Conservation (phyloP, 2,113 vertebrate genomes). For the Sus scrofa region DNA sequence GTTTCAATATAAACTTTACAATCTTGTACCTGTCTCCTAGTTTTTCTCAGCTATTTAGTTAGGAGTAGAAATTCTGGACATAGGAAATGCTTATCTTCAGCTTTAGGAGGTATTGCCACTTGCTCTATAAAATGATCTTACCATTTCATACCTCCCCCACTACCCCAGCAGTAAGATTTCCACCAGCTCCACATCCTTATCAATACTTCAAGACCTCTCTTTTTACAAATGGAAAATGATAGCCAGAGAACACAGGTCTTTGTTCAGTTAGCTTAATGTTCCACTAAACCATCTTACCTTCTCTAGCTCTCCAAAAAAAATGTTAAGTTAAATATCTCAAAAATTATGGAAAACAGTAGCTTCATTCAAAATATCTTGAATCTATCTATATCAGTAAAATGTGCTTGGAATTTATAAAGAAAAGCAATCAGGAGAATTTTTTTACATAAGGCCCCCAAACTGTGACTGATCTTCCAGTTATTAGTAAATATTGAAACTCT, state of each 20-base stretch:
- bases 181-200: not conserved
- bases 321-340: not conserved
- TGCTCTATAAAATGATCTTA: not conserved
- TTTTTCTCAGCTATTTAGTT: not conserved
- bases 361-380: slow-evolving; percentile 13
- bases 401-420: not conserved
- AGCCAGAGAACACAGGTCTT: not conserved
- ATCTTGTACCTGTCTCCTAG: not conserved
- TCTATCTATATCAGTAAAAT: not conserved
- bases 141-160: not conserved
- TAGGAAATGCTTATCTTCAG: not conserved
- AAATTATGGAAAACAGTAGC: not conserved
- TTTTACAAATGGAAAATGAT: not conserved
- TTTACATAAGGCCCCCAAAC: not conserved
- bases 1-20: not conserved
- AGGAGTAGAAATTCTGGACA: not conserved
- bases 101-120: not conserved
- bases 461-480: slow-evolving; percentile 29
- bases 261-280: not conserved
- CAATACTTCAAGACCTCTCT: not conserved
- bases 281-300: not conserved
- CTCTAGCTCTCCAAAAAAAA: not conserved
- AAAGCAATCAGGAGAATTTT: not conserved
- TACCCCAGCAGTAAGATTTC: not conserved
- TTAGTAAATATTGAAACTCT: slow-evolving; percentile 59